A percentile compares a stretch with the other conserved stretches of the same genome.
These are phyloP conservation scores for Geococcyx californianus DNA, from an alignment of 2,113 vertebrate genomes.

Conservation along the genomic window DNA sequence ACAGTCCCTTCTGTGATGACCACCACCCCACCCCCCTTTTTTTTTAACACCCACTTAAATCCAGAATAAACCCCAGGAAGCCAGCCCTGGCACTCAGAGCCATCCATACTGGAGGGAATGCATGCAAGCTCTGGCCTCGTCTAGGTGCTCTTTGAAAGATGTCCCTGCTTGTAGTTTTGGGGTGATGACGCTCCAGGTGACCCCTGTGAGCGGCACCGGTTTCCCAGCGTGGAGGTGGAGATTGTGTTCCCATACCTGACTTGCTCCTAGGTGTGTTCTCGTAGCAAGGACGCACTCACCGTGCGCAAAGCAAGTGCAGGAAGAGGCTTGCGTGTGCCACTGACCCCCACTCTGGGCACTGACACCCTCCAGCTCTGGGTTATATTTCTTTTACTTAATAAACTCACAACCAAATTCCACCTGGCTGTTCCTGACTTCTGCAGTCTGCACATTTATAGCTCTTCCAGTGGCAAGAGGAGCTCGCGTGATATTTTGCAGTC, in stretches of 20 bases:
- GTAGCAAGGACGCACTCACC: not conserved
- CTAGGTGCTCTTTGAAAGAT: not conserved
- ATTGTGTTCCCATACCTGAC: not conserved
- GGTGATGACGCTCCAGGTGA: not conserved
- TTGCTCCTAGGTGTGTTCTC: not conserved
- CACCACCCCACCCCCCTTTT: too few relatives aligned
- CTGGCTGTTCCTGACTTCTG: not conserved
- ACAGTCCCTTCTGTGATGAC: not conserved
- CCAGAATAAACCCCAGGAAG: not conserved
- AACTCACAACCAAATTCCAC: not conserved
- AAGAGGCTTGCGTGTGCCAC: not conserved
- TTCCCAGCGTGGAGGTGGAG: not conserved
- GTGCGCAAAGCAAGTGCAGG: not conserved
- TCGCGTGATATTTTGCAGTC: constrained; percentile 28
- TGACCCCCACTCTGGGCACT: not conserved
- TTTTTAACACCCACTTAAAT: not conserved
- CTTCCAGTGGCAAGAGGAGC: constrained; percentile 15
- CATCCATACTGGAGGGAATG: not conserved
- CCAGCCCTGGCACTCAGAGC: not conserved
- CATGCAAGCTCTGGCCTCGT: fast-evolving
- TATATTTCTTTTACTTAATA: not conserved
- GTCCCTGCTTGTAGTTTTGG: not conserved
- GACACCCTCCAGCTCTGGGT: not conserved
- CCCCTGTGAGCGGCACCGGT: not conserved
- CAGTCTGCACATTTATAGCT: constrained; percentile 10